phyloP scores from a whole-genome alignment of 2,888 invertebrate species.

The Artemia sinica region DNA sequence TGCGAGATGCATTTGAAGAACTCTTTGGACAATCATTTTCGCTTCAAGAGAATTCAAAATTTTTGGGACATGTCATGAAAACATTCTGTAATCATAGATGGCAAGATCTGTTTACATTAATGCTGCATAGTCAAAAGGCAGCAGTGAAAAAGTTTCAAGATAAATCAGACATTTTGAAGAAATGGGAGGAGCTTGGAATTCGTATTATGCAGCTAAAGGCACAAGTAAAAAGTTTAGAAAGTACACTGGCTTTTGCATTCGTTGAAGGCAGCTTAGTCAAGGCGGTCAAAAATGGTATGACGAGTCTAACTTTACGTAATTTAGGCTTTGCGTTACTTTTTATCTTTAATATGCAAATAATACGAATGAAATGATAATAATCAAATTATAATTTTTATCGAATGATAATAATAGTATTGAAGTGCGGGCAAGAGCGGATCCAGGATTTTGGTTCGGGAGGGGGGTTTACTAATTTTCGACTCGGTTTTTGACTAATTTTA shows the following conservation, averaged over 20 bases:
- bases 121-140: slow-evolving; percentile 53
- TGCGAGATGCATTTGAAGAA: slow-evolving; percentile 62
- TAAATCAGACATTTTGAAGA: slow-evolving; percentile 26
- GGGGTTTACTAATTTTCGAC: too few species aligned
- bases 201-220: slow-evolving; percentile 51
- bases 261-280: slow-evolving; percentile 79
- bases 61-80: slow-evolving; percentile 54
- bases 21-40: slow-evolving; percentile 58
- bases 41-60: slow-evolving; percentile 59
- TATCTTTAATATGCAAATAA: neutral
- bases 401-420: too few species aligned
- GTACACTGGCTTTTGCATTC: slow-evolving; percentile 66
- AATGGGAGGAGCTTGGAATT: slow-evolving; percentile 48
- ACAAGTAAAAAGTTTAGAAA: slow-evolving; percentile 48
- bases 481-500: too few species aligned
- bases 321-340: slow-evolving; percentile 11
- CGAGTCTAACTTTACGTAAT: slow-evolving; percentile 22
- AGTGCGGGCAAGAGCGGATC: too few species aligned
- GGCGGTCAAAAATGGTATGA: slow-evolving; percentile 51
- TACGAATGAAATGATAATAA: neutral
- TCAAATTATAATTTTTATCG: too few species aligned
- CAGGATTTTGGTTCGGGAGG: too few species aligned
- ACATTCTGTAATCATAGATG: slow-evolving; percentile 56
- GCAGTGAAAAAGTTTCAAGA: slow-evolving; percentile 38
- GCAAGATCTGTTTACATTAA: slow-evolving; percentile 50